A percentile compares a stretch with the other conserved stretches of the same genome.
phyloP scores from a whole-genome alignment of 2,797 vertebrate genomes.

The Lateolabrax maculatus region DNA sequence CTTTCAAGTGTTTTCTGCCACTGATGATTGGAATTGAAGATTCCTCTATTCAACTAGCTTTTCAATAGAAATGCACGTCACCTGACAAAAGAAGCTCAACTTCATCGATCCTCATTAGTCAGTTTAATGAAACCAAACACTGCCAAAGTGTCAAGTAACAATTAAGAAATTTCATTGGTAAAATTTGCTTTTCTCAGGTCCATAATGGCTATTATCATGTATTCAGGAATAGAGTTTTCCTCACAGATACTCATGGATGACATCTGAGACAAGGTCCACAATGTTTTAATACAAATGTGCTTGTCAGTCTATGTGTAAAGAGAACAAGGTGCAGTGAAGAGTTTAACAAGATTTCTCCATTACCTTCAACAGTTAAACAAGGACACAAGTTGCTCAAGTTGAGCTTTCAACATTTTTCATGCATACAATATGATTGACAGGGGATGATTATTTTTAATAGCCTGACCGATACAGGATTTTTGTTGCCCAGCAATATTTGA shows the following conservation, averaged over 20 bases:
- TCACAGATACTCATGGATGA: background rate
- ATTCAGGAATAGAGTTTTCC: background rate
- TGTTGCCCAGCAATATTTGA: no score
- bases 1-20: background rate
- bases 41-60: background rate
- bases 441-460: no score
- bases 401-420: no score
- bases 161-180: background rate
- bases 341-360: background rate
- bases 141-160: background rate
- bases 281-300: background rate
- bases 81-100: background rate
- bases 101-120: background rate
- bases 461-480: no score
- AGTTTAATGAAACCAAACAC: background rate
- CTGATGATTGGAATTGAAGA: background rate
- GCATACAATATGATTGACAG: no score
- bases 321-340: background rate
- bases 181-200: background rate
- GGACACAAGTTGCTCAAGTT: no score
- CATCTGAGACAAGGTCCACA: background rate
- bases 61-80: background rate
- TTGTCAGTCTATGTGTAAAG: background rate
- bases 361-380: background rate
- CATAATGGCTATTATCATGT: no score